Base-by-base conservation (phyloP, 2,888 invertebrate genomes). In the Coenonympha arcania region DNA sequence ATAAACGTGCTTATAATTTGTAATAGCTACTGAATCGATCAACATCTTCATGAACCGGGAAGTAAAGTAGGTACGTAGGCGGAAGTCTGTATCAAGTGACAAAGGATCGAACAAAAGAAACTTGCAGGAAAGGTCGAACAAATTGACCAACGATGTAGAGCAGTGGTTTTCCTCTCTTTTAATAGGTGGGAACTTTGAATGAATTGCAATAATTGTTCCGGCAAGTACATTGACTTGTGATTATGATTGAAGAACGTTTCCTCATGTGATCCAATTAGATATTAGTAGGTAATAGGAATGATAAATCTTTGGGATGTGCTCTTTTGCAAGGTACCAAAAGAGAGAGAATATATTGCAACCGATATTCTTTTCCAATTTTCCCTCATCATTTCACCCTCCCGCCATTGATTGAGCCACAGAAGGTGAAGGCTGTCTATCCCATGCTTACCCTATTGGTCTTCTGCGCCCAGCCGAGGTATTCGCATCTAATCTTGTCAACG, bases 401-500 rank as follows among this genome's bases (percentile, higher is more conserved):
- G n/a, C n/a, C n/a, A n/a, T n/a, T n/a, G n/a, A n/a, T n/a, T n/a
- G n/a, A n/a, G n/a, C n/a, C n/a, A n/a, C n/a, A n/a, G n/a, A n/a
- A n/a, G n/a, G n/a, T n/a, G n/a, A n/a, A n/a, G n/a, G n/a, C n/a
- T n/a, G n/a, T n/a, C n/a, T 8, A 24, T 24, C 13, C 4, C 3
- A 30, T 30, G 48, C 61, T 58, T 52, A 81, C 82, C 59, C 54
- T 59, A 26, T 73, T 73, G 4, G 68, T 73, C 43, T 68, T 70
- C 61, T 66, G 69, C 4, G 71, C 59, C 77, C 75, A 74, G 1
- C 54, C 47, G 0, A 65, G 13, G 18, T 72, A 71, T 1, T 69
- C 66, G 62, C 83, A 83, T 0, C 76, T 64, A 26, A 61, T 68
- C 24, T 55, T 54, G 44, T 84, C 83, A 0, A 55, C 11, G 1